A percentile compares a stretch with the other conserved stretches of the same genome.
Evolutionary conservation across 53 echinoderm and acorn worm genomes (phyloP).

Genomic region (Holothuria scabra): DNA sequence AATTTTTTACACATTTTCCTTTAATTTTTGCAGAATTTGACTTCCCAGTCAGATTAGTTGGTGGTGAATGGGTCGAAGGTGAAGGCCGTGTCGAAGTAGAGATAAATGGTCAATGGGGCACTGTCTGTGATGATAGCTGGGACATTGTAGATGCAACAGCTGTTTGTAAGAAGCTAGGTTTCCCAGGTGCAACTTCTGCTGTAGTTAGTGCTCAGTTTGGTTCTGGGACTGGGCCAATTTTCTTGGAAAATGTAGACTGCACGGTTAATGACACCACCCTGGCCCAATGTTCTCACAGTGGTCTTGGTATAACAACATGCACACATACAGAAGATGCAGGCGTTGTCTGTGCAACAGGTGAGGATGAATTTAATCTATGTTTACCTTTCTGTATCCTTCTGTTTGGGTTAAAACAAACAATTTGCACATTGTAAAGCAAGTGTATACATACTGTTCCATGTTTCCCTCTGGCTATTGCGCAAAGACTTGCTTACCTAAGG

Average conservation of each 20-base stretch:
- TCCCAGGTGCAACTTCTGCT: neutral
- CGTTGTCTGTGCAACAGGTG: constrained; percentile 65
- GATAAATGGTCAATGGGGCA: constrained; percentile 15
- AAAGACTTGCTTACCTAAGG: too few species aligned
- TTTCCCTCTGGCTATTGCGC: too few species aligned
- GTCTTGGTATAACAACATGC: constrained; percentile 58
- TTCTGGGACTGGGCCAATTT: constrained; percentile 7
- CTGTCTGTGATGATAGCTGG: constrained; percentile 32
- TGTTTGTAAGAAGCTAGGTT: constrained; percentile 16
- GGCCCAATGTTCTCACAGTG: constrained; percentile 51
- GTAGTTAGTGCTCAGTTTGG: neutral
- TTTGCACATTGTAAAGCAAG: too few species aligned
- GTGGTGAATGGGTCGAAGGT: constrained; percentile 21
- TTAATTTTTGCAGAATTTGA: constrained; percentile 17
- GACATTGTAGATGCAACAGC: constrained; percentile 3
- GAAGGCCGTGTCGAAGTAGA: constrained; percentile 35
- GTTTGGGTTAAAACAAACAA: too few species aligned
- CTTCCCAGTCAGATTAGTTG: constrained; percentile 20
- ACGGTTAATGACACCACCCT: constrained; percentile 25
- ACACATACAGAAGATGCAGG: constrained; percentile 74
- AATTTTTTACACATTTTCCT: neutral
- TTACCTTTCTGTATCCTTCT: too few species aligned
- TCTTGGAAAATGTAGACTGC: constrained; percentile 1
- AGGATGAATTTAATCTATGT: neutral
- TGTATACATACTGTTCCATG: too few species aligned